Percentiles rank a stretch among this genome's conserved stretches.
Conservation (phyloP, 2,113 vertebrate species). For the Alouatta palliata region DNA sequence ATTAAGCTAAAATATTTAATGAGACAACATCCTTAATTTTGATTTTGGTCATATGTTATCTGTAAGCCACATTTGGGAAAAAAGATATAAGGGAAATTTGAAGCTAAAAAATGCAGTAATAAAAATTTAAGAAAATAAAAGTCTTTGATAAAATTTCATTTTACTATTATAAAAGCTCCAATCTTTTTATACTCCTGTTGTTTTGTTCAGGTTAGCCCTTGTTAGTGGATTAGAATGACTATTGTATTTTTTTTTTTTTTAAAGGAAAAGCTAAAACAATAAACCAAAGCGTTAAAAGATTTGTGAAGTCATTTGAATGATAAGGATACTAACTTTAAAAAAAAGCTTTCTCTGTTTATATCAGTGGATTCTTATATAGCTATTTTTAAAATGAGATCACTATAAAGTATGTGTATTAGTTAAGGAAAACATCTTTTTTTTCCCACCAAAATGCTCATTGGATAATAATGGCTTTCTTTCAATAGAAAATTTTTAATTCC, state of each 20-base stretch:
- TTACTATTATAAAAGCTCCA: background rate
- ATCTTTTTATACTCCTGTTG: background rate
- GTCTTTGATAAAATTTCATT: slow-evolving; percentile 5
- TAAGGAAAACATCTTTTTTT: background rate
- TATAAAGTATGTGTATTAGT: background rate
- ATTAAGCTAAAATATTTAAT: background rate
- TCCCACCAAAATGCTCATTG: background rate
- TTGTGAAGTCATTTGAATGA: background rate
- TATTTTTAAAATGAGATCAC: background rate
- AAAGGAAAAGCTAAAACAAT: slow-evolving; percentile 9
- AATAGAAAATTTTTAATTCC: slow-evolving; percentile 27
- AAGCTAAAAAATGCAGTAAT: background rate
- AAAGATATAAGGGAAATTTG: background rate
- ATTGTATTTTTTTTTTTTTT: background rate
- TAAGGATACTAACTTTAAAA: background rate
- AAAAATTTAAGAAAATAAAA: background rate
- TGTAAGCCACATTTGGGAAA: background rate
- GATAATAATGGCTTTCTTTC: background rate
- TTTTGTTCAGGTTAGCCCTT: background rate
- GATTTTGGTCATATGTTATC: background rate
- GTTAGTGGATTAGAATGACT: background rate
- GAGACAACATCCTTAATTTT: background rate
- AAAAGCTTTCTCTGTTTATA: background rate
- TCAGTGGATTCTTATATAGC: background rate
- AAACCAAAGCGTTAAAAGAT: background rate